phyloP scores from a whole-genome alignment of 2,113 vertebrate genomes.

The Corythoichthys intestinalis region DNA sequence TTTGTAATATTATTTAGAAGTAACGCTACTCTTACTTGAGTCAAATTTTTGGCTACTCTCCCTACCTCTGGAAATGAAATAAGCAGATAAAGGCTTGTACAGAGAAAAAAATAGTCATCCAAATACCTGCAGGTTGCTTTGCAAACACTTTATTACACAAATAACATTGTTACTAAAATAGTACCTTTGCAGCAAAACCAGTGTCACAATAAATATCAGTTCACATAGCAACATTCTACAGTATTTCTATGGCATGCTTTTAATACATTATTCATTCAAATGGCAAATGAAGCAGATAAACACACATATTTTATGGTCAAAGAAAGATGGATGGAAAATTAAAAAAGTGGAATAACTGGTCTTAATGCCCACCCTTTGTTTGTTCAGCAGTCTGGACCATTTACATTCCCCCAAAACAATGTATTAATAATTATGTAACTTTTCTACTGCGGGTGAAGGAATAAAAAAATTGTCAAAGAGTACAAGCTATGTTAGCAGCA shows the following conservation, averaged over 20 bases:
- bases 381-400: conserved; percentile 11
- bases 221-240: conserved; percentile 73
- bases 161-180: conserved; percentile 99
- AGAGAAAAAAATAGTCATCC: too few relatives aligned
- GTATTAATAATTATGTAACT: not conserved
- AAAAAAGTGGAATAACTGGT: not conserved
- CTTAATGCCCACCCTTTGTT: not conserved
- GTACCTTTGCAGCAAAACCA: conserved; percentile 96
- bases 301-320: not conserved
- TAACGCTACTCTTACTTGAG: too few relatives aligned
- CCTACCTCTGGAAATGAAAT: too few relatives aligned
- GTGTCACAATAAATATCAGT: conserved; percentile 88
- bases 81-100: too few relatives aligned
- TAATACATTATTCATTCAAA: conserved; percentile 7
- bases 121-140: conserved; percentile 76
- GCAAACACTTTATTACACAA: conserved; percentile 99
- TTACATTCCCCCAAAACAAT: not conserved
- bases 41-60: too few relatives aligned
- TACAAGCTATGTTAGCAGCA: conserved; percentile 87
- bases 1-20: too few relatives aligned
- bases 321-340: not conserved
- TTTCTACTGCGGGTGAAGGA: conserved; percentile 52
- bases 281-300: not conserved
- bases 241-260: conserved; percentile 55
- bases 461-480: conserved; percentile 83